A percentile compares a stretch with the other conserved stretches of the same genome.
phyloP scores from a whole-genome alignment of 2,113 vertebrate genomes.

The Leptocoma aspasia region DNA sequence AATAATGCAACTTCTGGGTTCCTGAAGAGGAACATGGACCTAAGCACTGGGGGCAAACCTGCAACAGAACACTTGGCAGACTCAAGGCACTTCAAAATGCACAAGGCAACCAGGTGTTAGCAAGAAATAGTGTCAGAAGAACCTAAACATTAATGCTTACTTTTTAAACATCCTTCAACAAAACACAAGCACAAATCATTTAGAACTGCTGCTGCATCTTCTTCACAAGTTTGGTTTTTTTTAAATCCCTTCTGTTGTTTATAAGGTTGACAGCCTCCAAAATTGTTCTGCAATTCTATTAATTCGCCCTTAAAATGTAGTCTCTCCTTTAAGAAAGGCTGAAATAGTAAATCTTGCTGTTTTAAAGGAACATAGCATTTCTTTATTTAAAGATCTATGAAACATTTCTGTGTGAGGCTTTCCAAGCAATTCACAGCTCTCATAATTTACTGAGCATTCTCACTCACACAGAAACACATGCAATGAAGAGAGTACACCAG shows the following conservation, averaged over 20 bases:
- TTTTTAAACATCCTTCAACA: background rate
- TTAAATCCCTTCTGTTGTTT: background rate
- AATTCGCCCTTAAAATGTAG: background rate
- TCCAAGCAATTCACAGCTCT: background rate
- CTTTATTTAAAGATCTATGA: background rate
- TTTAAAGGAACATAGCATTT: background rate
- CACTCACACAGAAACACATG: background rate
- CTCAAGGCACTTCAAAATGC: background rate
- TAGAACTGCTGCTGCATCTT: background rate
- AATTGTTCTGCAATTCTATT: background rate
- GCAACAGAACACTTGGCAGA: background rate
- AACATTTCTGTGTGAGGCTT: background rate
- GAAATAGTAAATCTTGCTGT: background rate
- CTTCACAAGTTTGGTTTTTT: background rate
- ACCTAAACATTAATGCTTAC: background rate
- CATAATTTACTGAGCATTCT: background rate
- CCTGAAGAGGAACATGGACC: background rate
- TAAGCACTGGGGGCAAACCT: background rate
- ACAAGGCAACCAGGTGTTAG: rapidly evolving
- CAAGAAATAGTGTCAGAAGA: background rate
- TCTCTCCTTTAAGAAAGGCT: background rate
- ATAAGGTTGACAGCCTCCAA: background rate
- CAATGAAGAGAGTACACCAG: background rate
- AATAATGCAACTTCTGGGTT: background rate
- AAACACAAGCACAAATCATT: background rate